Evolutionary conservation across 2,113 vertebrate species (phyloP), one percentile per base, ranked within the genome.

Genomic region (Limanda limanda): DNA sequence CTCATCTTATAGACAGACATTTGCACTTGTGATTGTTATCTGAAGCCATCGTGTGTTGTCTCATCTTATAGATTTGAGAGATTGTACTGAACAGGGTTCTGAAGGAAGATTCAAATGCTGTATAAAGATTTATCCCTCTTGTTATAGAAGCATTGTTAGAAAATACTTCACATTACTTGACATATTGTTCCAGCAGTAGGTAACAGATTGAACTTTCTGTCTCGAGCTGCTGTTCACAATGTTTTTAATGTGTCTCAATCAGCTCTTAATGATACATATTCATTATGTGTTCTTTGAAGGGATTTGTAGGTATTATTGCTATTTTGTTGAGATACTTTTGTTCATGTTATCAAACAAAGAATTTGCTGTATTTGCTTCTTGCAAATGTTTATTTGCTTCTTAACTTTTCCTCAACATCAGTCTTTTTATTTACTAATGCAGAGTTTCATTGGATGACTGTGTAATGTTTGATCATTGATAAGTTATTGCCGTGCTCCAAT

Each of bases 401-500:
- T 45, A 13, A 45, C 3, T 13, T 48, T 17, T 48, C 45, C 24
- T 27, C 13, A n/a, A 31, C 2, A 17, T 62, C 14, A 1, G 23
- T 18, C 18, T 37, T 47, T 71, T 60, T 48, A 74, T 52, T 27
- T 60, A 10, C 68, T 63, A 35, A 37, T 13, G 51, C 37, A 59
- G 25, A 52, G 31, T 66, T 78, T 68, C 3, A 20, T 31, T 64
- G 20, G 35, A 42, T 54, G 67, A 62, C 0, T 37, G n/a, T 76
- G 57, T 64, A 45, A 37, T 3, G 11, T 42, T 13, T 42, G 40
- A 42, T 42, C 75, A 70, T 63, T 65, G 66, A 56, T 65, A 51
- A 62, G 45, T 71, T 63, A 23, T 68, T 75, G 67, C 20, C 31
- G n/a, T 74, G 82, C 69, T 77, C n/a, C 56, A 48, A 72, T 31